These are phyloP conservation scores for Eupithecia insigniata DNA, from an alignment of 2,888 invertebrate genomes.

Conservation along the genomic window DNA sequence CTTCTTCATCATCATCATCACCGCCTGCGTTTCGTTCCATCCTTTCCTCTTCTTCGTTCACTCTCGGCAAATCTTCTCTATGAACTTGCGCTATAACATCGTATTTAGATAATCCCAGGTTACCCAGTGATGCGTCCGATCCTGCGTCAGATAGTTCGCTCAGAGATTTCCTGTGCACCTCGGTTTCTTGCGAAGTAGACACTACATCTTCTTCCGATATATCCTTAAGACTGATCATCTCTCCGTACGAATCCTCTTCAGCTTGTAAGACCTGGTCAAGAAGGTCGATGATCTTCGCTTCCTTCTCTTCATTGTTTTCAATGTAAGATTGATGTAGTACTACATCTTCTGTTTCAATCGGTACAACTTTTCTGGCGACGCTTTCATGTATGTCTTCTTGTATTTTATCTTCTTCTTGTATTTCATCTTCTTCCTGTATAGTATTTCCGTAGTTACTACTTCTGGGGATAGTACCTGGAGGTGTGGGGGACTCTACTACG, in stretches of 20 bases:
- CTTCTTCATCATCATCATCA: slow-evolving; percentile 59
- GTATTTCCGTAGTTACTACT: slow-evolving; percentile 55
- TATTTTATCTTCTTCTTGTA: slow-evolving; percentile 47
- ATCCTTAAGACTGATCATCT: slow-evolving; percentile 66
- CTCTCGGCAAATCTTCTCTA: slow-evolving; percentile 79
- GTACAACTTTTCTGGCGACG: slow-evolving; percentile 49
- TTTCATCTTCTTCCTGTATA: slow-evolving; percentile 42
- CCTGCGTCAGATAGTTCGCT: slow-evolving; percentile 76
- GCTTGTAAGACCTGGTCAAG: slow-evolving; percentile 80
- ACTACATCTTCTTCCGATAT: slow-evolving; percentile 54
- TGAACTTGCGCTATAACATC: slow-evolving; percentile 85
- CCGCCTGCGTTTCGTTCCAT: slow-evolving; percentile 48
- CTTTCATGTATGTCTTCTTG: slow-evolving; percentile 51
- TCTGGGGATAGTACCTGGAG: slow-evolving; percentile 65
- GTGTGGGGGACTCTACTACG: slow-evolving; percentile 73
- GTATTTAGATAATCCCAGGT: slow-evolving; percentile 79
- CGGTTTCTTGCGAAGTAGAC: slow-evolving; percentile 47
- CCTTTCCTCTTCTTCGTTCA: slow-evolving; percentile 72
- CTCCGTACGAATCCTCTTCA: slow-evolving; percentile 76
- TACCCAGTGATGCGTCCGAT: slow-evolving; percentile 75
- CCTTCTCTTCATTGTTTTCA: slow-evolving; percentile 74
- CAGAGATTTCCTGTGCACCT: slow-evolving; percentile 68
- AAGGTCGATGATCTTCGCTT: slow-evolving; percentile 79
- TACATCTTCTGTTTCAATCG: slow-evolving; percentile 60
- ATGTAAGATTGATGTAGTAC: slow-evolving; percentile 64